Base-by-base conservation (phyloP, 2,888 invertebrate species). In the Toxonevra muliebris region DNA sequence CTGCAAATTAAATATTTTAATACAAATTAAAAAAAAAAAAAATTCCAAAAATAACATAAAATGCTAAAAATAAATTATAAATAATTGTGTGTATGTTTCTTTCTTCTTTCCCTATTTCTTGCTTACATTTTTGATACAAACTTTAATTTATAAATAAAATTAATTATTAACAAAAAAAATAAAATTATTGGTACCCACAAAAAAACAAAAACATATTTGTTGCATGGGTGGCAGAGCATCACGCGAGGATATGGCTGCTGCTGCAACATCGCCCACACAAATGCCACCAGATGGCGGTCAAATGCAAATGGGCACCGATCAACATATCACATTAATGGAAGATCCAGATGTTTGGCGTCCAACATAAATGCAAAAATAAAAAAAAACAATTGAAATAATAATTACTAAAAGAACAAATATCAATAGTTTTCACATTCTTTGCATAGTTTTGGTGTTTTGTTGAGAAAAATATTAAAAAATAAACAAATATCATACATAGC, bases 261-360 rank as follows among this genome's bases (percentile, higher is more conserved):
- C 93, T 88, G 90, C 91, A 77, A 89, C 90, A 73, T 90, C 90
- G 69, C 86, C 88, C 73, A 89, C 89, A 78, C 89, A 89, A 80
- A 90, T 89, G 79, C 87, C 87, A 81, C 87, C 88, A 77, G 89
- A 90, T 76, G 82, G 78, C 61, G 83, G 82, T 64, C 84, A 83
- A 81, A 83, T 83, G 84, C 83, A 78, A 78, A 81, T 84, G 82
- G 79, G 83, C 74, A 79, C 84, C 71, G 89, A 78, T 75, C 91
- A 91, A 79, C 91, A 89, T 87, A 91, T 92, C 82, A 94, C 94
- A 72, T 89, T 94, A 79, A 94, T 95, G 94, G 94, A 94, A 88
- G 94, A 95, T 87, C 94, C 94, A 72, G 94, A 94, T 88, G 93
- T 94, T 82, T 95, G 94, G 94, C 93, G 94, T 87, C 94, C 94